Percentiles rank a stretch among this genome's conserved stretches.
These are phyloP conservation scores for Tinea trinotella DNA, from an alignment of 2,888 invertebrate genomes.

Conservation along the genomic window DNA sequence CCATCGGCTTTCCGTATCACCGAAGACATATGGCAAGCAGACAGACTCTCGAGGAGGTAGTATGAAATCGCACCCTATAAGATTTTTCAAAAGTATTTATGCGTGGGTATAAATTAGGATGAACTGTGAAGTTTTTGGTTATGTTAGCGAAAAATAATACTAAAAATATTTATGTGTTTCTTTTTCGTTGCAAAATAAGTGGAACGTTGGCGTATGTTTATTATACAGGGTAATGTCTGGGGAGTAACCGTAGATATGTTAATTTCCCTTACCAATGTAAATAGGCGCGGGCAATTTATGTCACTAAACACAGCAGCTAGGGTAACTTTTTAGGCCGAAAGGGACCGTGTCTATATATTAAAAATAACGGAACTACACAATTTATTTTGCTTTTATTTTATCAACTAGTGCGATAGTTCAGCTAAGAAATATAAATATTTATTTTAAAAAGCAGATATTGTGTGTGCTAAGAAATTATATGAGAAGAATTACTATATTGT, in stretches of 20 bases:
- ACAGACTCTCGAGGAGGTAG: too few relatives aligned
- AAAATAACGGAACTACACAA: background rate
- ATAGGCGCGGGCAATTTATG: constrained; percentile 60
- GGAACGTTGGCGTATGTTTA: background rate
- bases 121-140: background rate
- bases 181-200: constrained; percentile 4
- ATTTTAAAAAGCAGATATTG: too few relatives aligned
- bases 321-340: constrained; percentile 29
- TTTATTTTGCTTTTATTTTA: too few relatives aligned
- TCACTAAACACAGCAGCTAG: constrained; percentile 52
- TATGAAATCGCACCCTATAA: too few relatives aligned
- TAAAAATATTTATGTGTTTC: background rate
- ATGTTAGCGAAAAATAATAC: background rate
- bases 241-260: constrained; percentile 63
- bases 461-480: too few relatives aligned
- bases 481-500: too few relatives aligned
- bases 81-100: too few relatives aligned
- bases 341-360: background rate
- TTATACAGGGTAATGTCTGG: constrained; percentile 49
- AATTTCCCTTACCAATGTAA: constrained; percentile 60
- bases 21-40: too few relatives aligned
- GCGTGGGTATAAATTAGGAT: background rate
- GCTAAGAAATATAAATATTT: too few relatives aligned
- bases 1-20: too few relatives aligned
- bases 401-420: too few relatives aligned